Base-by-base conservation (phyloP, 2,888 invertebrate genomes). In the Hymenopus coronatus region DNA sequence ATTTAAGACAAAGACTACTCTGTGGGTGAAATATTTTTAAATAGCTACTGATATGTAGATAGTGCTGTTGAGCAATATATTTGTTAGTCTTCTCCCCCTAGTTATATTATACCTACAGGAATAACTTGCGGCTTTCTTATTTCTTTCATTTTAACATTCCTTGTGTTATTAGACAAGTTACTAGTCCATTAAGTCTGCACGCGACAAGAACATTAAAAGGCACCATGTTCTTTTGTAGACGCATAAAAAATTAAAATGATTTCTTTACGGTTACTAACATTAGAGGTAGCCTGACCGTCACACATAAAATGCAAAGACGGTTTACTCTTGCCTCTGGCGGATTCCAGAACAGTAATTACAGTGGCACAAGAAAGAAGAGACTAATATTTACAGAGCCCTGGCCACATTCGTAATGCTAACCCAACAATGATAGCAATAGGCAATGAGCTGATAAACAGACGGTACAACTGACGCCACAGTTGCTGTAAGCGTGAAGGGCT, bases 151-250 rank as follows among this genome's bases (percentile, higher is more conserved):
- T 40, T 40, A 40, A 40, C 40, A 40, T 40, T 40, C 40, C 40
- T 40, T 40, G 12, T 40, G 54, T 25, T 70, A 25, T 70, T 70
- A 70, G 54, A 70, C 54, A 70, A 70, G 54, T 70, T 70, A 70
- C 54, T 70, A 20, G 54, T 70, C 54, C 54, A 70, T 70, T 70
- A 70, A 70, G 25, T 25, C 54, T 70, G 85, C 87, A 87, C 87
- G 87, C 87, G 87, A 87, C 87, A 28, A 30, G n/a, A 82, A 81
- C 87, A 87, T 87, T 87, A 87, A 82, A 70, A 82, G 82, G 70
- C 33, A 28, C 15, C 54, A 25, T 70, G 54, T 70, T 70, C 54
- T 70, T 70, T 70, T 70, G 54, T 25, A 15, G 25, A 25, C 25
- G 54, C 54, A 70, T 70, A 70, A 70, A 70, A 70, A 70, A 20